Conservation (phyloP, 1,140 invertebrate genomes). For the Drosophila navojoa region DNA sequence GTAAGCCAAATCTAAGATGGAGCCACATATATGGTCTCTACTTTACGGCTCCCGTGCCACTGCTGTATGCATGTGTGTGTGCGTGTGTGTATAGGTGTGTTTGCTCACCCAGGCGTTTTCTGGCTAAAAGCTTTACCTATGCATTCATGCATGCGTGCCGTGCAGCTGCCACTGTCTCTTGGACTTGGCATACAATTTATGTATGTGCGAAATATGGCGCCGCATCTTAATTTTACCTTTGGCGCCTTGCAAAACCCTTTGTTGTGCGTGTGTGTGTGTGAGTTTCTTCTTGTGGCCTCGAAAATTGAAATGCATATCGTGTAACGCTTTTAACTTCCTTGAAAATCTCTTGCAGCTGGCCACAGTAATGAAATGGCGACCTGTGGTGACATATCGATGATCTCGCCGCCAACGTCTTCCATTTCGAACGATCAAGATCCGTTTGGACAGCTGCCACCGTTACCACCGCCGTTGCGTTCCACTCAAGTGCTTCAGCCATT, state of each 20-base stretch:
- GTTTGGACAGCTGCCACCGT: constrained; percentile 83
- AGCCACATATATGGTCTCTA: constrained; percentile 36
- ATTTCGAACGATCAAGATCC: constrained; percentile 84
- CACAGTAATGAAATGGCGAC: constrained; percentile 84
- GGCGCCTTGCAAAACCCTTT: constrained; percentile 27
- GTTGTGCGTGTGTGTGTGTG: constrained; percentile 25
- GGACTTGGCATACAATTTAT: constrained; percentile 72
- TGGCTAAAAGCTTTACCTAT: constrained; percentile 76
- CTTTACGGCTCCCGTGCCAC: constrained; percentile 43
- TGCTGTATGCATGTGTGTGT: constrained; percentile 18
- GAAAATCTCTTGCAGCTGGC: constrained; percentile 65
- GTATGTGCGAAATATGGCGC: constrained; percentile 79
- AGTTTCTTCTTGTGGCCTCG: neutral
- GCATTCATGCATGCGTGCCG: constrained; percentile 75
- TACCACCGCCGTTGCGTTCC: constrained; percentile 84
- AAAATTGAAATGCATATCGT: constrained; percentile 29
- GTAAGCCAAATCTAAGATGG: constrained; percentile 52
- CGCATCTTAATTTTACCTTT: constrained; percentile 55
- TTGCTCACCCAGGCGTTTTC: constrained; percentile 41
- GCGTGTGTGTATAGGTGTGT: constrained; percentile 16
- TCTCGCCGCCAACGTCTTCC: constrained; percentile 84
- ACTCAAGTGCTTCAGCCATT: constrained; percentile 84
- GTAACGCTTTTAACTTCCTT: constrained; percentile 28
- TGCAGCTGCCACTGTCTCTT: constrained; percentile 54
- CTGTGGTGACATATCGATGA: constrained; percentile 84